Base-by-base conservation (phyloP, 1,140 invertebrate genomes). In the Phocides pigmalion region DNA sequence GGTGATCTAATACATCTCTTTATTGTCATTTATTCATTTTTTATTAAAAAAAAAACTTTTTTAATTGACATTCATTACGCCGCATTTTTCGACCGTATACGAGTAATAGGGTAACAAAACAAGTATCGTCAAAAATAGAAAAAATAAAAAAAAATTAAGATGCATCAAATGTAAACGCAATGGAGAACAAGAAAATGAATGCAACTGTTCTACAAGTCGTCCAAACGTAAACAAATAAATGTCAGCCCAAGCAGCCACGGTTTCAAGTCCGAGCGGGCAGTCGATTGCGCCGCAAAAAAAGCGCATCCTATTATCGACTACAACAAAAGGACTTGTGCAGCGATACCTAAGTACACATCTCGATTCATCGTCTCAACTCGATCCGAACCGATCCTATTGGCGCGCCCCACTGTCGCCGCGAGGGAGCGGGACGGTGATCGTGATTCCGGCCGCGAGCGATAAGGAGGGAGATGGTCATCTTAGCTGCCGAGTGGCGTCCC, bases 231-330 rank as follows among this genome's bases (percentile, higher is more conserved):
- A 87, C 80, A 84, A 78, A 72, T 75, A 69, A 64, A 70, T 58
- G 68, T 59, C 72, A 73, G 50, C 59, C 58, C 64, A 61, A 72
- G 17, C 63, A 47, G 51, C 50, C 64, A 56, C 54, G 25, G 63
- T 49, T 49, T 54, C 59, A 41, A 67, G 72, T 72, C 74, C 81
- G 64, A 76, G 63, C 78, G 78, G 79, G 61, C 77, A 79, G 82
- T 82, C 84, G 84, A 86, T 88, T 75, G 81, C 82, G 79, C 68
- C 75, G 81, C 80, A 84, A 88, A 89, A 87, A 91, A 90, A 89
- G 84, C 85, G 88, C 88, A 91, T 91, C 86, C 85, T 85, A 91
- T 91, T 91, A 91, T 91, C 87, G 88, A 91, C 82, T 91, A 87
- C 87, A 89, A 90, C 85, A 91, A 89, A 89, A 91, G 88, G 87